Conservation (phyloP, 2,113 vertebrate genomes). For the Tragelaphus strepsiceros region DNA sequence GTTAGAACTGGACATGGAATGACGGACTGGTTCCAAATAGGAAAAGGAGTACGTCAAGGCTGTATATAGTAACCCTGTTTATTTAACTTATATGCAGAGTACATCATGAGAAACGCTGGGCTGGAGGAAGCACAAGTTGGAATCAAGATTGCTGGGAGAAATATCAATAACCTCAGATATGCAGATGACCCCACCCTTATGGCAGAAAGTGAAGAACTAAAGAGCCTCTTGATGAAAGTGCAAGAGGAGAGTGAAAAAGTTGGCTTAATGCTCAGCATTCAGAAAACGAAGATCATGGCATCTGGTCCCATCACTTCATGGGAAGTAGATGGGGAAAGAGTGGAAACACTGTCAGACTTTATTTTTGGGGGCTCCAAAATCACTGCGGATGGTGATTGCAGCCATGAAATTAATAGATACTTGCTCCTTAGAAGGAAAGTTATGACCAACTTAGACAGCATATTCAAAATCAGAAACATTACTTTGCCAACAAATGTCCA, state of each 20-base stretch:
- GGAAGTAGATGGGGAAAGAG: background rate
- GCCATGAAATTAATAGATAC: background rate
- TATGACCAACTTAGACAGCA: background rate
- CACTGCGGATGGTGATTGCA: background rate
- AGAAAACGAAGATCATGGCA: background rate
- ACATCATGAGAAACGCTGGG: fast-evolving
- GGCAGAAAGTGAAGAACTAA: background rate
- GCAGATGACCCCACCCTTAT: background rate
- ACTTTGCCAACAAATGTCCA: fast-evolving
- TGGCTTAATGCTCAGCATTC: background rate
- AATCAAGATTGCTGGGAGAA: background rate
- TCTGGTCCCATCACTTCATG: background rate
- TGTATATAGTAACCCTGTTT: background rate
- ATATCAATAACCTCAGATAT: background rate
- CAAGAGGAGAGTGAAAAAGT: background rate
- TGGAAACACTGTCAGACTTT: background rate
- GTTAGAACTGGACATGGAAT: background rate
- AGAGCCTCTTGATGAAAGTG: background rate
- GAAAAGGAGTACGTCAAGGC: background rate
- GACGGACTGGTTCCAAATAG: background rate
- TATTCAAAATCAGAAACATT: background rate
- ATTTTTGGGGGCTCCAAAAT: background rate
- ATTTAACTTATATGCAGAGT: background rate
- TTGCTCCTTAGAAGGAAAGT: background rate
- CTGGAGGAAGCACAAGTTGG: background rate